Conservation (phyloP, 64 coral and sea anemone genomes). For the Trachythela sp. region DNA sequence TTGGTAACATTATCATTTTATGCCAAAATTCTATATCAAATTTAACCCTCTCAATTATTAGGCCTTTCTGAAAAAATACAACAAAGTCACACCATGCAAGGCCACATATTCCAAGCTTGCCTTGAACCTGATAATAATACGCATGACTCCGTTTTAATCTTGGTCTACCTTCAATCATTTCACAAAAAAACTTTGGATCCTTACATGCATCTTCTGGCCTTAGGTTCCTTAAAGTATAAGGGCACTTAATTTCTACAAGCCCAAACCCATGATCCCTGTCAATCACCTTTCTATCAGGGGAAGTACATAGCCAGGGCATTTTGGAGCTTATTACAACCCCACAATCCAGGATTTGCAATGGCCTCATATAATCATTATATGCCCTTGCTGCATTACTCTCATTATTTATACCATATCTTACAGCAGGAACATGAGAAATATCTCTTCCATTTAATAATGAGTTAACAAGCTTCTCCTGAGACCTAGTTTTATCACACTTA, state of each 20-base stretch:
- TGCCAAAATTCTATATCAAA: conserved; percentile 55
- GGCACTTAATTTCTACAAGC: conserved; percentile 55
- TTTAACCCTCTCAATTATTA: conserved; percentile 34
- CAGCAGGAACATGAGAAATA: conserved; percentile 51
- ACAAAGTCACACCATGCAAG: conserved; percentile 29
- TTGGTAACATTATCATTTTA: conserved; percentile 13
- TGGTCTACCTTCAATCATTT: conserved; percentile 30
- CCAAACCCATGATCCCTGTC: conserved; percentile 35
- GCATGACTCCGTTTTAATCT: conserved; percentile 12
- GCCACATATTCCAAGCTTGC: neutral
- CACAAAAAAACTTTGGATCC: conserved; percentile 36
- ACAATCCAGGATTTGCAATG: conserved; percentile 37
- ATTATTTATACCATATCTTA: conserved; percentile 48
- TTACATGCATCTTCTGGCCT: conserved; percentile 36
- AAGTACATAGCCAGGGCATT: conserved; percentile 41
- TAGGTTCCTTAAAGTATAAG: conserved; percentile 26
- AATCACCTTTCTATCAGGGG: conserved; percentile 57
- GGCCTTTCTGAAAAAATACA: conserved; percentile 24
- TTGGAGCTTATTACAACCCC: conserved; percentile 29
- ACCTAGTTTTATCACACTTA: conserved; percentile 33
- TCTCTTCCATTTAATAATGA: conserved; percentile 26
- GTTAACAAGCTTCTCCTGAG: conserved; percentile 51
- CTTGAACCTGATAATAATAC: conserved; percentile 53
- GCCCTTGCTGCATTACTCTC: conserved; percentile 48
- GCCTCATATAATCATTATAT: conserved; percentile 51